These are phyloP conservation scores for Hypsopygia costalis DNA, from an alignment of 2,888 invertebrate species.

Conservation along the genomic window DNA sequence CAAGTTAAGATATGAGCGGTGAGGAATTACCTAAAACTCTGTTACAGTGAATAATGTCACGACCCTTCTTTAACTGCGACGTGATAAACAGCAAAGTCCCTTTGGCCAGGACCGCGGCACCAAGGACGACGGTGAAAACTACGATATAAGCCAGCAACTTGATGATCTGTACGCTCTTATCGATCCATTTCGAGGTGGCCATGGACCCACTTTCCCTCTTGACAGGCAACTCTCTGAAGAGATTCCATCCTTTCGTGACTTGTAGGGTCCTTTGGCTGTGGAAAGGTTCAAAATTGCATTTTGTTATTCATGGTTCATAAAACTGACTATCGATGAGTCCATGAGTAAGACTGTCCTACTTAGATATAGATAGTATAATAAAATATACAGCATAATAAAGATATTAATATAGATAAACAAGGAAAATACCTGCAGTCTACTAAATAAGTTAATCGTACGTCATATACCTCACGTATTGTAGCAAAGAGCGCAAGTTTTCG, in stretches of 20 bases:
- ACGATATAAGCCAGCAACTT: slow-evolving; percentile 85
- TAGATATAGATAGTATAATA: too few relatives aligned
- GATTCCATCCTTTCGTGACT: slow-evolving; percentile 87
- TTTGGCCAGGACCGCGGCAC: slow-evolving; percentile 86
- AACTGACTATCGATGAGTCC: too few relatives aligned
- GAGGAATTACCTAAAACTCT: slow-evolving; percentile 53
- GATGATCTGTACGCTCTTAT: slow-evolving; percentile 80
- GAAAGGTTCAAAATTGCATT: background rate
- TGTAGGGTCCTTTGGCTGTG: slow-evolving; percentile 74
- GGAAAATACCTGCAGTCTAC: too few relatives aligned
- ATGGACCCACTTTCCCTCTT: slow-evolving; percentile 85
- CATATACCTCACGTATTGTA: too few relatives aligned
- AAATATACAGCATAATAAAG: too few relatives aligned
- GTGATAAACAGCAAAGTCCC: slow-evolving; percentile 86
- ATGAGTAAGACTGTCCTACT: too few relatives aligned
- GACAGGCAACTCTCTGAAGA: slow-evolving; percentile 87
- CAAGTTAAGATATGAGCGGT: too few relatives aligned
- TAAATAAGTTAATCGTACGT: background rate
- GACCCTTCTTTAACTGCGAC: slow-evolving; percentile 82
- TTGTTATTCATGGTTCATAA: too few relatives aligned
- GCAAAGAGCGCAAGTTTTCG: too few relatives aligned
- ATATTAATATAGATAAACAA: too few relatives aligned
- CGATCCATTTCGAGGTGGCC: slow-evolving; percentile 82
- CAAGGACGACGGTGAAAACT: slow-evolving; percentile 84
- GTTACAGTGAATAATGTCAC: slow-evolving; percentile 82